Evolutionary conservation across 2,113 vertebrate genomes (phyloP).

Genomic region (Actenoides lindsayi): DNA sequence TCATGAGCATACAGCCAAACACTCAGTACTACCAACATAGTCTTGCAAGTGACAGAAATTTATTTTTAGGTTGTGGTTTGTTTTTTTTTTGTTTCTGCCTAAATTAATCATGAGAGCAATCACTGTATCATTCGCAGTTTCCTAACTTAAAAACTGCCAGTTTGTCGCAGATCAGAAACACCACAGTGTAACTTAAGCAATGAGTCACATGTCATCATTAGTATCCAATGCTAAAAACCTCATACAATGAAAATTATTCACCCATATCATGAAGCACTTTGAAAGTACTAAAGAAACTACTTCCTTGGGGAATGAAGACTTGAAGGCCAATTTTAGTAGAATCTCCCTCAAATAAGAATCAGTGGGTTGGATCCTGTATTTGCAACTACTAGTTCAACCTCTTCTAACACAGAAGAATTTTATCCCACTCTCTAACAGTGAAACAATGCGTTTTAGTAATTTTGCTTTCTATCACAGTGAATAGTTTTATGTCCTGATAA

Average conservation of each 20-base stretch:
- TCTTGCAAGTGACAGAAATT: neutral
- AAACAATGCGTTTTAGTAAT: neutral
- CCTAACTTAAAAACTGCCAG: neutral
- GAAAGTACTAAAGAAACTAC: neutral
- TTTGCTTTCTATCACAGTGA: neutral
- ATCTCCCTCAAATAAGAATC: neutral
- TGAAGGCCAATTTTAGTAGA: neutral
- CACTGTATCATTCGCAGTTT: neutral
- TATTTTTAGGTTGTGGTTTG: neutral
- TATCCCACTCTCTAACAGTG: neutral
- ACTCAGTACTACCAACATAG: neutral
- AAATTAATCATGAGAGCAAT: neutral
- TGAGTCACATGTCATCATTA: neutral
- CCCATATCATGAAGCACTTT: neutral
- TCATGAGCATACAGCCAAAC: neutral
- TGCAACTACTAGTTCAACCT: neutral
- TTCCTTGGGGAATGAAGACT: neutral
- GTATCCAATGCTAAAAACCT: neutral
- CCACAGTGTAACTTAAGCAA: neutral
- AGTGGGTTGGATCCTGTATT: neutral
- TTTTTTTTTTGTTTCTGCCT: neutral
- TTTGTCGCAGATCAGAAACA: neutral
- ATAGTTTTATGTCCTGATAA: neutral
- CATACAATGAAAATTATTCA: neutral
- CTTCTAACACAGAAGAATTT: neutral